These are phyloP conservation scores for Muscina levida DNA, from an alignment of 2,888 invertebrate species.

Conservation along the genomic window DNA sequence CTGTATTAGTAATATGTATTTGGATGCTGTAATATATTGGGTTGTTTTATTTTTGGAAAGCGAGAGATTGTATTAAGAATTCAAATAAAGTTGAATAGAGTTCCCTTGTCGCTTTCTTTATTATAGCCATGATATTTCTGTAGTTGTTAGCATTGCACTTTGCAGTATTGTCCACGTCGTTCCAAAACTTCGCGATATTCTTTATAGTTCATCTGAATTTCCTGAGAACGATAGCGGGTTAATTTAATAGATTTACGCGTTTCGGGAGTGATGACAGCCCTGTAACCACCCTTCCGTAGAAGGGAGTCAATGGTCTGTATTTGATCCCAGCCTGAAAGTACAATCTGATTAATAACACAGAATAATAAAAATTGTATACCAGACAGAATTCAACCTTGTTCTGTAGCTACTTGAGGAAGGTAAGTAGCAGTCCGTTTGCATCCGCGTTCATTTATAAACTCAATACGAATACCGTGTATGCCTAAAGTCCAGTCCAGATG, in stretches of 20 bases:
- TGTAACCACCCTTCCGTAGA: slow-evolving; percentile 97
- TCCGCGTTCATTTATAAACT: slow-evolving; percentile 96
- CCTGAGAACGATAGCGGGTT: slow-evolving; percentile 98
- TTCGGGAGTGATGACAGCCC: slow-evolving; percentile 93
- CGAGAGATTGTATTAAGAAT: slow-evolving; percentile 50
- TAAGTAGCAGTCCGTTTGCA: slow-evolving; percentile 98
- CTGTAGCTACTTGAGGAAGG: slow-evolving; percentile 97
- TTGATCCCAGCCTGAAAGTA: slow-evolving; percentile 95
- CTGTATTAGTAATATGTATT: slow-evolving; percentile 59
- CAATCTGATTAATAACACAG: neutral
- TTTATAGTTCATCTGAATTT: slow-evolving; percentile 92
- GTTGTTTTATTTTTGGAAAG: slow-evolving; percentile 40
- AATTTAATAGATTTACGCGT: slow-evolving; percentile 93
- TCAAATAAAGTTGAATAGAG: slow-evolving; percentile 52
- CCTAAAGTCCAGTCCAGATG: slow-evolving; percentile 99
- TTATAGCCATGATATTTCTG: slow-evolving; percentile 52
- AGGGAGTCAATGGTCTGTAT: slow-evolving; percentile 98
- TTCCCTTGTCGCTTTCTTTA: slow-evolving; percentile 45
- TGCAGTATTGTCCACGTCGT: slow-evolving; percentile 77
- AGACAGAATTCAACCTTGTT: slow-evolving; percentile 88
- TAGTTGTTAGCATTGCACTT: slow-evolving; percentile 79
- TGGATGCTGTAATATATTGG: slow-evolving; percentile 44
- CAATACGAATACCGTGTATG: slow-evolving; percentile 98
- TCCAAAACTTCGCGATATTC: slow-evolving; percentile 84
- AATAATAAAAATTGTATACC: neutral